Conservation (phyloP, 2,888 invertebrate species). For the Agrochola circellaris region DNA sequence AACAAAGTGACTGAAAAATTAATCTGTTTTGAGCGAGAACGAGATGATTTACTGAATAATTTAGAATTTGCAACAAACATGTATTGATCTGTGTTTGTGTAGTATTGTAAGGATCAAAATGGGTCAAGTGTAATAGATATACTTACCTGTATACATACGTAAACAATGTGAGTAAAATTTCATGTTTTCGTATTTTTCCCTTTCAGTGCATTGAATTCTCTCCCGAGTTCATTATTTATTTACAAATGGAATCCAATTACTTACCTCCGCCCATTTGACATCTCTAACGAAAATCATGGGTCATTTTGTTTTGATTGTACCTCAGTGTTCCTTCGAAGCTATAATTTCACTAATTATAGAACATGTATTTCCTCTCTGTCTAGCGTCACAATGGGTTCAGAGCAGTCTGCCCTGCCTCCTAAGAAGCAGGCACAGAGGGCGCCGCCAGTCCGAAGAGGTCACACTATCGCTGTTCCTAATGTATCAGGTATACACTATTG, state of each 20-base stretch:
- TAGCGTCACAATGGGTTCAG: constrained; percentile 89
- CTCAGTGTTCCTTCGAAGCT: not conserved
- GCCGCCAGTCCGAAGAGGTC: constrained; percentile 84
- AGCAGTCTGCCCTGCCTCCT: constrained; percentile 90
- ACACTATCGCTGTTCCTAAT: constrained; percentile 86
- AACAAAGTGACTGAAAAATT: constrained; percentile 8
- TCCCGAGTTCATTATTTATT: not conserved
- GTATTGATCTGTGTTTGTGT: not conserved
- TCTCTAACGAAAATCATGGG: not conserved
- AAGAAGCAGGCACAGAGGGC: constrained; percentile 80
- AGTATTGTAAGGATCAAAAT: not conserved
- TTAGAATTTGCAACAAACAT: not conserved
- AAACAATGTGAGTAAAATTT: constrained; percentile 8
- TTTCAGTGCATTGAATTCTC: not conserved
- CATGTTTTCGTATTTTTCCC: too few species aligned
- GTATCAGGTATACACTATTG: constrained; percentile 72
- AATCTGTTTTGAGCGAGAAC: not conserved
- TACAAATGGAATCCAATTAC: not conserved
- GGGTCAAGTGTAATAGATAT: not conserved
- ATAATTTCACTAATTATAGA: not conserved
- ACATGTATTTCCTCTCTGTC: not conserved
- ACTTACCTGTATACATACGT: not conserved
- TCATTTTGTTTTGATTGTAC: not conserved
- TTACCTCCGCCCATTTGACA: not conserved
- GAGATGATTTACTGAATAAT: not conserved